Base-by-base conservation (phyloP, 2,113 vertebrate species). In the Bujurquina vittata region DNA sequence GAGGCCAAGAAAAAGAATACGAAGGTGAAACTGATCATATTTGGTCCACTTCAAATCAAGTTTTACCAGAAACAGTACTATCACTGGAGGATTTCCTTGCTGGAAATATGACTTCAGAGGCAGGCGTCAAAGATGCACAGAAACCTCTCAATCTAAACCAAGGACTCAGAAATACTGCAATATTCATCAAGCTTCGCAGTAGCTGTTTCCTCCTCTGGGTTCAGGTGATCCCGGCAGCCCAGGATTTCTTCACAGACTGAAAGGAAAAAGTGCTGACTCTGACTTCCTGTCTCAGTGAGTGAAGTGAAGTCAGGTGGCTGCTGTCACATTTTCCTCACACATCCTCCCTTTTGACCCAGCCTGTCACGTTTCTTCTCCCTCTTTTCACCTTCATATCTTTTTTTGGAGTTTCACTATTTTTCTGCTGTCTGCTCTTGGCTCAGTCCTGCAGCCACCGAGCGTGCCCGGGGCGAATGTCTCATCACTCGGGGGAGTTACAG, bases 221-320 rank as follows among this genome's bases (percentile, higher is more conserved):
- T 52, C 83, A 84, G 78, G 84, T 82, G 84, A 84, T 40, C 40
- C 75, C 5, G 80, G 67, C 81, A 35, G 15, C 23, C 46, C 23
- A 23, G 49, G 35, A 43, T 58, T 35, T 67, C 29, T 75, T 23
- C 59, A 62, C 52, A 81, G 33, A 2, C 43, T 75, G 61, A 15
- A 65, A 67, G 59, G 58, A n/a, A 10, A 54, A 52, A 75, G 11
- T 3, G 78, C 84, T 89, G 84, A 89, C 79, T 37, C 35, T 0
- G 17, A 23, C 23, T 49, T 75, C 29, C 18, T 63, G 75, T 83
- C 72, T 74, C 22, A 3, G 26, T 2, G 63, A 83, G 23, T 35
- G 18, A 57, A 55, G 79, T 77, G 52, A 80, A 74, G 49, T 23
- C 11, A 2, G 49, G 61, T 31, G 15, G 18, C 79, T 7, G 65